Conservation (phyloP, 2,113 vertebrate genomes). For the Megaceryle torquata region DNA sequence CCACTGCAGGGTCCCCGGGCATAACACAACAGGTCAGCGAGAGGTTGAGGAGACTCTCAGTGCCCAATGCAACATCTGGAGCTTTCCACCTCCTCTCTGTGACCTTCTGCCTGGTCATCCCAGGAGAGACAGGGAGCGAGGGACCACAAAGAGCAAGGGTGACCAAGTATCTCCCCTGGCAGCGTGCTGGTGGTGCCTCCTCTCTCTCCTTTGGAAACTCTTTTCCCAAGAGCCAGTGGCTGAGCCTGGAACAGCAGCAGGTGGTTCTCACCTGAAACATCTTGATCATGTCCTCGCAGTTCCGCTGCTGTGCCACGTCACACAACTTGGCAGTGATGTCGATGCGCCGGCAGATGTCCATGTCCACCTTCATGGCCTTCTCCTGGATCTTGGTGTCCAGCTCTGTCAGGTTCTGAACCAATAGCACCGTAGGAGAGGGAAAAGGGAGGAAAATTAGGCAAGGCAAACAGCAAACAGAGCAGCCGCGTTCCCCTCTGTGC, state of each 20-base stretch:
- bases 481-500: fast-evolving
- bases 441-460: not conserved
- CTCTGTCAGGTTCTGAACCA: conserved; percentile 87
- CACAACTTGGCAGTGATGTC: conserved; percentile 97
- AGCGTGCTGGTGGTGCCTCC: not conserved
- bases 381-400: conserved; percentile 98
- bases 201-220: conserved; percentile 15
- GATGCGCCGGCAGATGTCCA: conserved; percentile 97
- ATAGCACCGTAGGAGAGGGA: fast-evolving
- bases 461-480: fast-evolving
- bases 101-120: not conserved
- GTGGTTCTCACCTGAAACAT: conserved; percentile 88
- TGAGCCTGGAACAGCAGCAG: not conserved
- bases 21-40: not conserved
- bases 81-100: conserved; percentile 1
- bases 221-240: not conserved
- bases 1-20: not conserved
- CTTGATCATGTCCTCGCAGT: conserved; percentile 94
- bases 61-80: not conserved
- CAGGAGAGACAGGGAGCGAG: not conserved
- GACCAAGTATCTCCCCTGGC: not conserved
- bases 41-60: not conserved
- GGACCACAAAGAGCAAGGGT: not conserved
- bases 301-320: conserved; percentile 95
- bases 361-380: conserved; percentile 98